These are phyloP conservation scores for Jaculus jaculus DNA, from an alignment of 2,113 vertebrate genomes.

Conservation along the genomic window DNA sequence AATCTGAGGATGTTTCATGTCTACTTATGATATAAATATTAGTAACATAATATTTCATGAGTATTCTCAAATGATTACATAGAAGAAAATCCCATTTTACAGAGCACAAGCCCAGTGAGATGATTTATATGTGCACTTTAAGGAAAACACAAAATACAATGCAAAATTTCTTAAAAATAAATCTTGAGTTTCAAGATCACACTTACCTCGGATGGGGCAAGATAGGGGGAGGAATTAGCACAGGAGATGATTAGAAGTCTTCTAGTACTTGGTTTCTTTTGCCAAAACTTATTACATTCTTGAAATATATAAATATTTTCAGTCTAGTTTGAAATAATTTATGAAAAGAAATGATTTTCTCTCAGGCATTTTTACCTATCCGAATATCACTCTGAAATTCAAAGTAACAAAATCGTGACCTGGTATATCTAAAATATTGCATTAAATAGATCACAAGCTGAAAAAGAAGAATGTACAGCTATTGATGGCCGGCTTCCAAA, in stretches of 20 bases:
- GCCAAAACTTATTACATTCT: background rate
- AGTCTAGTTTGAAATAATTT: background rate
- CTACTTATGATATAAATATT: background rate
- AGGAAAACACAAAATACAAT: background rate
- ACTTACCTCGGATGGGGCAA: background rate
- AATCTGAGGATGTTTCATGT: background rate
- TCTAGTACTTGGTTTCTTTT: background rate
- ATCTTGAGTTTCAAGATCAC: conserved; percentile 35
- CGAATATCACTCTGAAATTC: background rate
- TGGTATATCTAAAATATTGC: background rate
- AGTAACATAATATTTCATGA: conserved; percentile 21
- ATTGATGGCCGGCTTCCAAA: background rate
- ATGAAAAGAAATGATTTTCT: background rate
- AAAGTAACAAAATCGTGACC: background rate
- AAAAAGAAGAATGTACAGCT: background rate
- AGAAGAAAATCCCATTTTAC: background rate
- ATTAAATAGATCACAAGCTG: background rate
- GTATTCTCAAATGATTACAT: background rate
- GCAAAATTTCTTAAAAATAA: background rate
- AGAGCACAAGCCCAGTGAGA: background rate
- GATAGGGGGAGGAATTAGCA: background rate
- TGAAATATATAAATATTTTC: background rate
- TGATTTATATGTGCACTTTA: background rate
- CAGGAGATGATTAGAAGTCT: background rate
- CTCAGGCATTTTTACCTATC: background rate